Base-by-base conservation (phyloP, 1,140 invertebrate genomes). In the Trichoplusia ni region DNA sequence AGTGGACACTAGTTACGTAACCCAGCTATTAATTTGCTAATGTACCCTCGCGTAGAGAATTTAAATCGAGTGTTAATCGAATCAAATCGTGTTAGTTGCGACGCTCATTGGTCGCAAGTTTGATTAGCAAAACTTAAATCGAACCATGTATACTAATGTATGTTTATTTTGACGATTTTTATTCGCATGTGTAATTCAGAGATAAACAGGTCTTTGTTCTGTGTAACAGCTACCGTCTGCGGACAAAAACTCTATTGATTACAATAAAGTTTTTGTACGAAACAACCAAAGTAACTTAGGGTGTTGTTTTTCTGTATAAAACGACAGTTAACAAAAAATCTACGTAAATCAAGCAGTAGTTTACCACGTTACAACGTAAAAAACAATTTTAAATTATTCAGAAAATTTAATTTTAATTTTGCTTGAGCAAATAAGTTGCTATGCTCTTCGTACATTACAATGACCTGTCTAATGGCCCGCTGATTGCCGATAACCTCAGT, bases 1-100 rank as follows among this genome's bases (percentile, higher is more conserved):
- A 73, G 58, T 78, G 71, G 77, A 77, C 73, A 72, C 70, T 71
- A 67, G 70, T 89, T 89, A 86, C 74, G 73, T 88, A 88, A 89
- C 65, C 51, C 63, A 72, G 76, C 69, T 75, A 81, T 83, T 82
- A 79, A 76, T 82, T 77, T 77, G 75, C 77, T 82, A 80, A 81
- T 78, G 63, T 71, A 64, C 59, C 49, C 21, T 58, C 69, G 62
- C 16, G 49, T 25, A 31, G 40, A 51, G 67, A 63, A 72, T 63
- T 69, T 42, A 47, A 65, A 65, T 73, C 47, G 49, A 46, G 44
- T 56, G 33, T 16, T 42, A 66, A 67, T 69, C 60, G 33, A 59
- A 40, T 56, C 27, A 29, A 53, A 54, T 58, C 31, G 61, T 47
- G 44, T 58, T 14, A 40, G 37, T 62, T 21, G 21, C 59, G 44